These are phyloP conservation scores for Orchestes rusci DNA, from an alignment of 2,888 invertebrate species.

Conservation along the genomic window DNA sequence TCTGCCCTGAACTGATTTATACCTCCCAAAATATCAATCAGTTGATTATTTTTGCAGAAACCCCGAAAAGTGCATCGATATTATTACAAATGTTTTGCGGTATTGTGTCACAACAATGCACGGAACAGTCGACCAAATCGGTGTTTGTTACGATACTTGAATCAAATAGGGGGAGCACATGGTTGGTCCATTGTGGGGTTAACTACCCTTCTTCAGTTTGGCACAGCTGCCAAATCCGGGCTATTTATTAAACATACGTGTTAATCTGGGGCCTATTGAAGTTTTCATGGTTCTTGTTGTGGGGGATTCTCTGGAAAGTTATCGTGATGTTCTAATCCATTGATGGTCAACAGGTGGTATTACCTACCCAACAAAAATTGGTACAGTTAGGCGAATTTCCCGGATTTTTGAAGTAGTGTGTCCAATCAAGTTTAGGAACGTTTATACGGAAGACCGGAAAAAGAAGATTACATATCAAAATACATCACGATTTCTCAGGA, in stretches of 20 bases:
- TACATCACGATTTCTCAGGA: too few species aligned
- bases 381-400: too few species aligned
- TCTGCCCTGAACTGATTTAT: too few species aligned
- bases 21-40: too few species aligned
- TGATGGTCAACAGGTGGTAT: too few species aligned
- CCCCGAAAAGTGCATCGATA: slow-evolving; percentile 46
- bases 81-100: slow-evolving; percentile 46
- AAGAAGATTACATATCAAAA: too few species aligned
- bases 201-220: slow-evolving; percentile 36
- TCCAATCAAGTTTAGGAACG: too few species aligned
- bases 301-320: neutral
- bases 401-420: too few species aligned
- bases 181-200: slow-evolving; percentile 31
- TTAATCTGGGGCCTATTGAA: slow-evolving; percentile 40
- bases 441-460: too few species aligned
- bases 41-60: slow-evolving; percentile 36
- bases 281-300: slow-evolving; percentile 25
- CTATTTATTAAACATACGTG: slow-evolving; percentile 49
- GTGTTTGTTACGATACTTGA: slow-evolving; percentile 1
- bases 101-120: slow-evolving; percentile 44
- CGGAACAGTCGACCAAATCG: slow-evolving; percentile 28
- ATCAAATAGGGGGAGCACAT: neutral
- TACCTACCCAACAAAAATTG: too few species aligned
- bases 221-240: slow-evolving; percentile 45
- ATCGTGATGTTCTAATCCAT: too few species aligned